Evolutionary conservation across 2,113 vertebrate species (phyloP).

Genomic region (Sphaerodactylus townsendi): DNA sequence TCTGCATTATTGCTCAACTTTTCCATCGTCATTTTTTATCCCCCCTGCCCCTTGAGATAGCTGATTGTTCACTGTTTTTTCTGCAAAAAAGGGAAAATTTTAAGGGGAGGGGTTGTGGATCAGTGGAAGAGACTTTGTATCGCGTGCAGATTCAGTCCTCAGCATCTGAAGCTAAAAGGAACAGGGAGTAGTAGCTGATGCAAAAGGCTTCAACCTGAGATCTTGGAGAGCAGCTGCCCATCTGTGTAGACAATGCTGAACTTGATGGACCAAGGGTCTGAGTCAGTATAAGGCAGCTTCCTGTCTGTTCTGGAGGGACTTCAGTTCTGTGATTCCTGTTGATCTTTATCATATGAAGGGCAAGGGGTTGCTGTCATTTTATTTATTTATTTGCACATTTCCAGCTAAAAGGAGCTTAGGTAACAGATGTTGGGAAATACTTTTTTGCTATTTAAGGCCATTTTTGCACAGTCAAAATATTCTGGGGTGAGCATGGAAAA

Average conservation of each 20-base stretch:
- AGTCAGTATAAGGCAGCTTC: background rate
- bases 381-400: too few species aligned
- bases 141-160: background rate
- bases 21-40: background rate
- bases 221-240: background rate
- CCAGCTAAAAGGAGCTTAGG: too few species aligned
- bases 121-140: background rate
- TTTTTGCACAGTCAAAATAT: too few species aligned
- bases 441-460: too few species aligned
- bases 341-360: too few species aligned
- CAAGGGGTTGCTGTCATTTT: too few species aligned
- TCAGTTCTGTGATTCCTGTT: too few species aligned
- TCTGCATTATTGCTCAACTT: background rate
- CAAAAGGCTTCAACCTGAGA: background rate
- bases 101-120: too few species aligned
- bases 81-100: background rate
- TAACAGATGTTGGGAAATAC: too few species aligned
- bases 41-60: background rate
- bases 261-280: background rate
- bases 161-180: background rate
- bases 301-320: too few species aligned
- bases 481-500: too few species aligned
- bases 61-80: background rate
- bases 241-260: background rate
- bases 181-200: background rate